Evolutionary conservation across 2,797 vertebrate species (phyloP).

Genomic region (Nyctalus aviator): DNA sequence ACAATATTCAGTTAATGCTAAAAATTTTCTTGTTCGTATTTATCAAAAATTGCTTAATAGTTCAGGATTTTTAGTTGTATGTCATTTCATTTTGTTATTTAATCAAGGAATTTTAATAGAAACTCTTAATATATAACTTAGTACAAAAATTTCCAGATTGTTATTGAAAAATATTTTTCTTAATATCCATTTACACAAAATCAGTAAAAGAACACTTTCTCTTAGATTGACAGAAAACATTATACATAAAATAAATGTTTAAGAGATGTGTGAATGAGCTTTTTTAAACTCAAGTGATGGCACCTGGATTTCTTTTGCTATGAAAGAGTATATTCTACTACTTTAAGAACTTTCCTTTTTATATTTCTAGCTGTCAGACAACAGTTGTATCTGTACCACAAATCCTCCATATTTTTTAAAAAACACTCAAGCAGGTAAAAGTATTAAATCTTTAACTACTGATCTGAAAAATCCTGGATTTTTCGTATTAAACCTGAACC

Average conservation of each 20-base stretch:
- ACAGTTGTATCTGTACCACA: conserved; percentile 18
- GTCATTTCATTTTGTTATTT: neutral
- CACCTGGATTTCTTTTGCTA: conserved; percentile 46
- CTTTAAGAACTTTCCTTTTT: conserved; percentile 56
- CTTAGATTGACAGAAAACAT: conserved; percentile 47
- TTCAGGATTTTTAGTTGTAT: conserved; percentile 37
- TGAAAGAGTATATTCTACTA: conserved; percentile 69
- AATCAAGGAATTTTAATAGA: conserved; percentile 32
- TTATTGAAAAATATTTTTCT: conserved; percentile 53
- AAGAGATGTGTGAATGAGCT: neutral
- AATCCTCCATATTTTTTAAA: conserved; percentile 36
- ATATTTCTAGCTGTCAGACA: conserved; percentile 63
- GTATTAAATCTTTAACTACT: conserved; percentile 61
- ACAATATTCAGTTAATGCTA: neutral
- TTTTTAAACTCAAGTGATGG: conserved; percentile 54
- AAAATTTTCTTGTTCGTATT: conserved; percentile 20
- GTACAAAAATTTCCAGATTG: conserved; percentile 50
- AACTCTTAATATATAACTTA: conserved; percentile 24
- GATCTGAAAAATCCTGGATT: conserved; percentile 69
- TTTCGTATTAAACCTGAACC: conserved; percentile 68
- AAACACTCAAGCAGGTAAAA: conserved; percentile 3
- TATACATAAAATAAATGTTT: conserved; percentile 47
- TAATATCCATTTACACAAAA: conserved; percentile 59
- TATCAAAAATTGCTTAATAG: conserved; percentile 41
- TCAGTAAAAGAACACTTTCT: conserved; percentile 42